Conservation (phyloP, 2,797 vertebrate genomes). For the Glyptemys insculpta region DNA sequence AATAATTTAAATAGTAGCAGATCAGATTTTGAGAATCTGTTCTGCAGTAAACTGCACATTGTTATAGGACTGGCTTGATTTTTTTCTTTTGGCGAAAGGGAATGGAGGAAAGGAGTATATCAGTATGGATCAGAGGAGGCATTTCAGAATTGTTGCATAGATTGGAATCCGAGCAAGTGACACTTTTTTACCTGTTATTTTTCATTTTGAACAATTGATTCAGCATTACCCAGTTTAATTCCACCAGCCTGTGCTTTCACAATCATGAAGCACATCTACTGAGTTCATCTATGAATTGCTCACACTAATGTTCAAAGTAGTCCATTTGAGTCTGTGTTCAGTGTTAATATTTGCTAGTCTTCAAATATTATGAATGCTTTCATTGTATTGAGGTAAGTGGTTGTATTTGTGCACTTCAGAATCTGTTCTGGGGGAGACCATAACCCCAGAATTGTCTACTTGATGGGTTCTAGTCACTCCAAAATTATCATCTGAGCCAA, state of each 20-base stretch:
- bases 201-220: not conserved
- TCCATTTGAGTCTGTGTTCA: not conserved
- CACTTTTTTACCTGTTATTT: no score
- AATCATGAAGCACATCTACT: not conserved
- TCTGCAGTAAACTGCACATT: not conserved
- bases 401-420: not conserved
- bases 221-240: not conserved
- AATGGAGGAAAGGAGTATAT: not conserved
- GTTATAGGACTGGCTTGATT: not conserved
- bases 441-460: not conserved
- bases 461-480: not conserved
- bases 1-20: rapidly evolving
- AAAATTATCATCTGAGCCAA: not conserved
- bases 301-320: not conserved
- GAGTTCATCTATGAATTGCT: not conserved
- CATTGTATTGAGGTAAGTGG: not conserved
- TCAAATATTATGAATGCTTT: not conserved
- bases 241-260: not conserved
- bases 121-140: not conserved
- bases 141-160: not conserved
- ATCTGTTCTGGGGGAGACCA: not conserved
- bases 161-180: not conserved
- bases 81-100: not conserved
- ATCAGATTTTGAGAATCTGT: not conserved
- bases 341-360: not conserved